Evolutionary conservation across 2,888 invertebrate species (phyloP).

Genomic region (Phrixothrix hirtus): DNA sequence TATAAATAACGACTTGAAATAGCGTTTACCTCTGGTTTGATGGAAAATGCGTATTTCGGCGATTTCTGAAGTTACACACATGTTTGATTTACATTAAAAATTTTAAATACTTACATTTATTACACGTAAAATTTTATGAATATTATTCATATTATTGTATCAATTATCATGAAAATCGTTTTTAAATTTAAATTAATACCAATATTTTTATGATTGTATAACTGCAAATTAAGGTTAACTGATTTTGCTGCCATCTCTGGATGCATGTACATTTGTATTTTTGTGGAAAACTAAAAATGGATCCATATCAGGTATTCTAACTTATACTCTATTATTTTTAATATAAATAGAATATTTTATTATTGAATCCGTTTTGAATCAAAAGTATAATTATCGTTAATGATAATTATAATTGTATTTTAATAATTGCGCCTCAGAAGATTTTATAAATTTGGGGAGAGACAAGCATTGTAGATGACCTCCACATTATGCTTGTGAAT

Average conservation of each 20-base stretch:
- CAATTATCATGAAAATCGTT: too few relatives aligned
- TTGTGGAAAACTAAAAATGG: conserved; percentile 1
- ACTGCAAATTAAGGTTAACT: too few relatives aligned
- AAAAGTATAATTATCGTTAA: neutral
- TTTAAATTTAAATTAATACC: too few relatives aligned
- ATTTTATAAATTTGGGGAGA: conserved; percentile 38
- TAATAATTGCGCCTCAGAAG: neutral
- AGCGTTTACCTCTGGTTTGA: too few relatives aligned
- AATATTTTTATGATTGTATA: neutral
- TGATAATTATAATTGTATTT: neutral
- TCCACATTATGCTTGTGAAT: too few relatives aligned
- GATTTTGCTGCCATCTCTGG: conserved; percentile 4
- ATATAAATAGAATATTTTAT: neutral
- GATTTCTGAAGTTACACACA: too few relatives aligned
- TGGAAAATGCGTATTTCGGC: too few relatives aligned
- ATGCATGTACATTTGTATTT: neutral
- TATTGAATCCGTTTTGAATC: neutral
- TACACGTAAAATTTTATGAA: conserved; percentile 1
- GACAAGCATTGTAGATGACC: too few relatives aligned
- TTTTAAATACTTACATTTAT: neutral
- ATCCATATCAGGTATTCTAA: conserved; percentile 14
- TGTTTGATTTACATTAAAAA: too few relatives aligned
- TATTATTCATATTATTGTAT: conserved; percentile 7
- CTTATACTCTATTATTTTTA: conserved; percentile 5
- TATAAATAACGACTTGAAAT: too few relatives aligned